Conservation (phyloP, 2,888 invertebrate genomes). For the Tanytarsus gracilentus region DNA sequence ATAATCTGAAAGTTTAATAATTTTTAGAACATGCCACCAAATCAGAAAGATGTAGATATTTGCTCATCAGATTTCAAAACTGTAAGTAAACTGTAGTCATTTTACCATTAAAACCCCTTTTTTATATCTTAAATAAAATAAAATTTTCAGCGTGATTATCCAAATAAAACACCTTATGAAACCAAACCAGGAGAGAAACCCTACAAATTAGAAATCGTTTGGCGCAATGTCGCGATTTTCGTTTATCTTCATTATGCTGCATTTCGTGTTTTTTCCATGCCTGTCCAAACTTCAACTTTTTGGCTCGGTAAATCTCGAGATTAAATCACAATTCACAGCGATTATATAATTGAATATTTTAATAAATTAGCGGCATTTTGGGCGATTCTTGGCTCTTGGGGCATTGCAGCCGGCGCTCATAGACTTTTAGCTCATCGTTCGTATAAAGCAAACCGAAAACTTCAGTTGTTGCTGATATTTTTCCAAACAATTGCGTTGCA, state of each 20-base stretch:
- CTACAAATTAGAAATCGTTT: conserved; percentile 59
- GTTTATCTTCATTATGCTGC: conserved; percentile 58
- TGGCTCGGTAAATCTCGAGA: not conserved
- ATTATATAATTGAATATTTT: not conserved
- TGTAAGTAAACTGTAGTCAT: too few species aligned
- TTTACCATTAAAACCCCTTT: too few species aligned
- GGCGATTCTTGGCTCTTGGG: not conserved
- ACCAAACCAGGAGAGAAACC: conserved; percentile 13
- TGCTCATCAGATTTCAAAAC: too few species aligned
- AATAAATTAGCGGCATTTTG: not conserved
- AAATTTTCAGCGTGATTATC: conserved; percentile 3
- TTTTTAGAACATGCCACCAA: too few species aligned
- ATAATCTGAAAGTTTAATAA: too few species aligned
- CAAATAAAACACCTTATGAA: not conserved
- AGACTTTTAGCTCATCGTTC: not conserved
- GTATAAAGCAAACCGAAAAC: not conserved
- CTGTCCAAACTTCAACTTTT: not conserved
- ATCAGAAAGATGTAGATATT: too few species aligned
- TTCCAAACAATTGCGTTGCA: conserved; percentile 37
- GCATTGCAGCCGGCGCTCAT: not conserved
- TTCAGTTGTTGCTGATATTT: not conserved
- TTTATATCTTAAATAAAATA: too few species aligned
- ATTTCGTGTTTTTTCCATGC: conserved; percentile 49
- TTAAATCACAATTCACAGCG: not conserved
- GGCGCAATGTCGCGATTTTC: conserved; percentile 70